phyloP scores from a whole-genome alignment of 2,113 vertebrate species.

The Alexandromys fortis region DNA sequence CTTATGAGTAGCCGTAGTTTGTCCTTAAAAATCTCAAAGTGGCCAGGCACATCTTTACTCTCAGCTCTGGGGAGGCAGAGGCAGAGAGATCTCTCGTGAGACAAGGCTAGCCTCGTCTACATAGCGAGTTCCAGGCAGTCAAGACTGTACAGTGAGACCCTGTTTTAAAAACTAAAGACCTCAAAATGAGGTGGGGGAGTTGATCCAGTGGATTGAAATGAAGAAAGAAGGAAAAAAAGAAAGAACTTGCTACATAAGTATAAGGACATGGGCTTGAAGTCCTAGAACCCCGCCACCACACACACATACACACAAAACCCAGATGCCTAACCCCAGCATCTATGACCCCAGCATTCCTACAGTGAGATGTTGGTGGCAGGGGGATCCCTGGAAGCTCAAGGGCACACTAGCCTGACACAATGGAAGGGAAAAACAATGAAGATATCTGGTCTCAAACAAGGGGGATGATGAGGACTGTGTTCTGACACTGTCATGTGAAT shows the following conservation, averaged over 20 bases:
- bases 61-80: not conserved
- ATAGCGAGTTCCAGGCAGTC: not conserved
- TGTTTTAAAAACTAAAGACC: not conserved
- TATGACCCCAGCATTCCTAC: not conserved
- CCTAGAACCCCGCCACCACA: not conserved
- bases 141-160: not conserved
- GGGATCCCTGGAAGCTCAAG: too few species aligned
- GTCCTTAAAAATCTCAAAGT: conserved; percentile 60
- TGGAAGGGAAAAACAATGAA: not conserved
- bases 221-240: too few species aligned
- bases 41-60: not conserved
- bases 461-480: too few species aligned
- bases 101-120: not conserved
- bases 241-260: too few species aligned
- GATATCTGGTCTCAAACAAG: not conserved
- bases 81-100: not conserved
- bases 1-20: conserved; percentile 56
- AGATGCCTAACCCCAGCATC: not conserved
- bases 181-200: not conserved
- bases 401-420: not conserved
- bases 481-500: not conserved
- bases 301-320: too few species aligned
- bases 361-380: not conserved
- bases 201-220: not conserved
- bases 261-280: not conserved